phyloP scores from a whole-genome alignment of 2,113 vertebrate genomes.

The Pholis gunnellus region DNA sequence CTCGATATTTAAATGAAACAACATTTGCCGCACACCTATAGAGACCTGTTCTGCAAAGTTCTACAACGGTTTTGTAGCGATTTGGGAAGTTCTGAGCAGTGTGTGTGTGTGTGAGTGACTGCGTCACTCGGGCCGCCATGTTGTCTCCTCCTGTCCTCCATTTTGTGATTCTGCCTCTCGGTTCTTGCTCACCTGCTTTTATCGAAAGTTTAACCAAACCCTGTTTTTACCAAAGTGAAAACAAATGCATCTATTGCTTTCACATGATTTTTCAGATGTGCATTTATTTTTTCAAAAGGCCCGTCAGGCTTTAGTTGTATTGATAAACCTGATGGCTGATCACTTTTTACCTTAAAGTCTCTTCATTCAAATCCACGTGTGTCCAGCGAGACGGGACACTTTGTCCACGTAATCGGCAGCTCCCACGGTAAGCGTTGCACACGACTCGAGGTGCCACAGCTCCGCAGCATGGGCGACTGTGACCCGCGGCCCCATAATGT shows the following conservation, averaged over 20 bases:
- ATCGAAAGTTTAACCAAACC: conserved; percentile 21
- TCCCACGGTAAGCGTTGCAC: conserved; percentile 9
- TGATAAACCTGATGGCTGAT: not conserved
- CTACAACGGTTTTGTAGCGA: not conserved
- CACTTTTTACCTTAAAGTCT: conserved; percentile 2
- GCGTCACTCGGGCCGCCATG: conserved; percentile 77
- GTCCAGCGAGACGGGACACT: conserved; percentile 35
- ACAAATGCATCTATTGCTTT: not conserved
- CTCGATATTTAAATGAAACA: conserved; percentile 17
- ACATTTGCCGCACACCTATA: not conserved
- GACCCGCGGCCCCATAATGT: conserved; percentile 73
- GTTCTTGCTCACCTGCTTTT: conserved; percentile 31
- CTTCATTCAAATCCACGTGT: conserved; percentile 17
- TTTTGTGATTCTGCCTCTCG: conserved; percentile 80
- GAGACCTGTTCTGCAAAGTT: not conserved
- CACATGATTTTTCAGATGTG: not conserved
- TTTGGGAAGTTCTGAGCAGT: conserved; percentile 24
- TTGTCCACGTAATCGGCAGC: conserved; percentile 53
- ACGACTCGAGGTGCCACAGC: conserved; percentile 52
- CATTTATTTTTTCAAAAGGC: conserved; percentile 1
- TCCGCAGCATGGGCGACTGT: conserved; percentile 53
- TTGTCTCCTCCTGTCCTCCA: conserved; percentile 84
- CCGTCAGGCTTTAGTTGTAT: not conserved
- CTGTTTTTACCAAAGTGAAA: not conserved
- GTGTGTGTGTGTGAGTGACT: conserved; percentile 49